These are phyloP conservation scores for Ochotona princeps DNA, from an alignment of 2,113 vertebrate species.

Conservation along the genomic window DNA sequence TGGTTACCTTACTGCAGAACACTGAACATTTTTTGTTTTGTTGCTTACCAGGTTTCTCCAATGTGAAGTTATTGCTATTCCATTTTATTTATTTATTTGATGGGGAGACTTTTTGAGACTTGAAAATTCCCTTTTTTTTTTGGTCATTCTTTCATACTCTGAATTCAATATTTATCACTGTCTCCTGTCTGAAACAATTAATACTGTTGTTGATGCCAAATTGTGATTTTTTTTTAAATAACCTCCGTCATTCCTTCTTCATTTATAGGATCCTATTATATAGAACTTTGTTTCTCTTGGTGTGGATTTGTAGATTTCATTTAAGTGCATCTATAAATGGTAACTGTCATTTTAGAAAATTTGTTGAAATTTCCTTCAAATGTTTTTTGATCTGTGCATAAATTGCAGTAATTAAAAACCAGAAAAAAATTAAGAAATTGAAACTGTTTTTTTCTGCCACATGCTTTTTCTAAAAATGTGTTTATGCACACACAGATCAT, in stretches of 20 bases:
- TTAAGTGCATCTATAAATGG: constrained; percentile 26
- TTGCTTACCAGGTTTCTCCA: neutral
- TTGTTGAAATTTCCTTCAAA: constrained; percentile 53
- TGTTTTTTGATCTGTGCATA: constrained; percentile 16
- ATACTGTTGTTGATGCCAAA: neutral
- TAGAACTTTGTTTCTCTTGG: neutral
- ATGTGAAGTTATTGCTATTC: neutral
- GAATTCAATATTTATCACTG: constrained; percentile 39
- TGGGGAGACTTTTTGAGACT: neutral
- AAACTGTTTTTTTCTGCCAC: constrained; percentile 24
- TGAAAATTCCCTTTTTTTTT: too few species aligned
- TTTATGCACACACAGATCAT: neutral
- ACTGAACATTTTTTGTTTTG: neutral
- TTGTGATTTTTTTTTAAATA: neutral
- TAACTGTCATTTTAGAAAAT: constrained; percentile 20
- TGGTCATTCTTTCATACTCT: too few species aligned
- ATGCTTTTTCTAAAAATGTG: neutral
- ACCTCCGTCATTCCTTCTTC: neutral
- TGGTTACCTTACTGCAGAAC: neutral
- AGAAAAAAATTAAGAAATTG: constrained; percentile 31
- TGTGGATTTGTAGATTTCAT: neutral
- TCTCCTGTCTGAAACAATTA: neutral
- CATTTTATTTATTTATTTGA: constrained; percentile 15
- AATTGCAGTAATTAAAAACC: constrained; percentile 22
- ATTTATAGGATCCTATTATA: neutral